Percentiles rank a stretch among this genome's conserved stretches.
These are phyloP conservation scores for Pachliopta kotzebuea DNA, from an alignment of 2,888 invertebrate species.

Conservation along the genomic window DNA sequence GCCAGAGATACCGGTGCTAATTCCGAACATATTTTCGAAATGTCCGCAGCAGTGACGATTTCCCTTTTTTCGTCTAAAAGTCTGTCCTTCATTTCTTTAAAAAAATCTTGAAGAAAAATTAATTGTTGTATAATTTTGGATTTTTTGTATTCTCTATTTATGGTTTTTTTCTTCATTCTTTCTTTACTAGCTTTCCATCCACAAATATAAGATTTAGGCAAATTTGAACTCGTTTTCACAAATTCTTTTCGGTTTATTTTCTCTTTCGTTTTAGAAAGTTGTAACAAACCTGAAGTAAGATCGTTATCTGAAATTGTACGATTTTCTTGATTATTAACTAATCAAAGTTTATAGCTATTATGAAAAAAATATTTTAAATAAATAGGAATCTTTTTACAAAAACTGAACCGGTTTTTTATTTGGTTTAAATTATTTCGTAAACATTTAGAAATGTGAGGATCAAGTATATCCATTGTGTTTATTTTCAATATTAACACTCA, in stretches of 20 bases:
- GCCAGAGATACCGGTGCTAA: not conserved
- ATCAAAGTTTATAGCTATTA: no score
- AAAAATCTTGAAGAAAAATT: not conserved
- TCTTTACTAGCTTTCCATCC: not conserved
- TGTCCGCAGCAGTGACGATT: not conserved
- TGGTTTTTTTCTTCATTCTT: not conserved
- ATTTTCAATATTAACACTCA: no score
- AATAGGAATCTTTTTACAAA: no score
- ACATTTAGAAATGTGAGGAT: no score
- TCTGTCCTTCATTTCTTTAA: not conserved
- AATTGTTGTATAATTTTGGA: not conserved
- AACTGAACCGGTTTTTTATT: no score
- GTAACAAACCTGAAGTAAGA: no score
- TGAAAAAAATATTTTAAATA: no score
- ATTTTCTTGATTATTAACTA: no score
- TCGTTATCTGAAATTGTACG: no score
- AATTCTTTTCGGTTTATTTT: not conserved
- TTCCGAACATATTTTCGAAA: not conserved
- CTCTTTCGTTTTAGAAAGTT: not conserved
- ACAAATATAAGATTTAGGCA: not conserved
- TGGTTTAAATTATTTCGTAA: no score
- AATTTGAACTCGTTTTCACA: not conserved
- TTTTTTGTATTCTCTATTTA: not conserved
- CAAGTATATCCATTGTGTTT: no score
- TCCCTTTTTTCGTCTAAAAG: not conserved